Evolutionary conservation across 2,888 invertebrate genomes (phyloP).

Genomic region (Vesta saturnalis): DNA sequence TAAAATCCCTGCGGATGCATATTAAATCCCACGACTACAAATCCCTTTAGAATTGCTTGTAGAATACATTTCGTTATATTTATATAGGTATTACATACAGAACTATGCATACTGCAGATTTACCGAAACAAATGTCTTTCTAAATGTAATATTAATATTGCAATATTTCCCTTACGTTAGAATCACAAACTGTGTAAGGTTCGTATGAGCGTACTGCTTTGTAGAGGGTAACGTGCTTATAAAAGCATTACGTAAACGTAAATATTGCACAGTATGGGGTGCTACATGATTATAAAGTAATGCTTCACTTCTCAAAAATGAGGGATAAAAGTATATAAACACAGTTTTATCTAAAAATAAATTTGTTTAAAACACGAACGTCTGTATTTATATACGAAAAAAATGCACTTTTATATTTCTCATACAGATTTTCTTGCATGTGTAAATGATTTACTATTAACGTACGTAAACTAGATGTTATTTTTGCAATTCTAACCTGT

Average conservation of each 20-base stretch:
- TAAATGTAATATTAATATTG: neutral
- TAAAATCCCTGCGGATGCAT: neutral
- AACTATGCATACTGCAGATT: neutral
- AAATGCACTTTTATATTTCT: no score
- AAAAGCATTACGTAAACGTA: conserved; percentile 10
- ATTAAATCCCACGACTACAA: conserved; percentile 7
- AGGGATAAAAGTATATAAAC: neutral
- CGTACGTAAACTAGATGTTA: no score
- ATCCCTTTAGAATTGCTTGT: conserved; percentile 2
- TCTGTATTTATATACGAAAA: no score
- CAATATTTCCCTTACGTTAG: conserved; percentile 1
- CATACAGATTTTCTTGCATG: no score
- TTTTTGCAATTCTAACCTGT: no score
- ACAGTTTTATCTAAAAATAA: conserved; percentile 11
- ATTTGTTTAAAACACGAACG: no score
- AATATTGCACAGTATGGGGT: conserved; percentile 14
- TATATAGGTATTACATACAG: neutral
- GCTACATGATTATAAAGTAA: conserved; percentile 12
- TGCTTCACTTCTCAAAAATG: conserved; percentile 9
- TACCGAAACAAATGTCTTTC: conserved; percentile 1
- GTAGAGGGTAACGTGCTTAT: conserved; percentile 11
- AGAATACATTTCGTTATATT: neutral
- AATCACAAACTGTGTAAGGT: neutral
- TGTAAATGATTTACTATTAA: no score
- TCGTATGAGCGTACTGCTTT: neutral